Evolutionary conservation across 2,113 vertebrate species (phyloP).

Genomic region (Colinus virginianus): DNA sequence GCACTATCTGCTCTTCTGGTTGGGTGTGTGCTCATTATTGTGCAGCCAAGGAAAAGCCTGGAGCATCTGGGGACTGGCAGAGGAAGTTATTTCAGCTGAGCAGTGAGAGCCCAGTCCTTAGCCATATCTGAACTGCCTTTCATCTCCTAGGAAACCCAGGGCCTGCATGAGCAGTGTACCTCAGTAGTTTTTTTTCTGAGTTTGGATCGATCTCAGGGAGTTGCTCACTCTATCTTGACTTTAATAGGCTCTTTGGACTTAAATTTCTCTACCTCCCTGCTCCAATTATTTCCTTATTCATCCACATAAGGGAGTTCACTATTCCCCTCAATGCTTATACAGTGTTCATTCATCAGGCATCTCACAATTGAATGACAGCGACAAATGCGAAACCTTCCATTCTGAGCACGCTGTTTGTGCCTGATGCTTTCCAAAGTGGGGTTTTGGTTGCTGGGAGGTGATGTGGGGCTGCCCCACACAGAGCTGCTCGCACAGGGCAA

Average conservation of each 20-base stretch:
- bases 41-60: neutral
- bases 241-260: neutral
- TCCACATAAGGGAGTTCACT: accelerated
- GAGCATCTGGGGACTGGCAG: neutral
- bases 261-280: neutral
- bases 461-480: neutral
- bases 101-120: neutral
- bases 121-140: neutral
- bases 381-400: neutral
- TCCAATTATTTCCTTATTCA: neutral
- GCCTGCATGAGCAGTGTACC: neutral
- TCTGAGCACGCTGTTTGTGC: no score
- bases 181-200: neutral
- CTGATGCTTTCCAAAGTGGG: neutral
- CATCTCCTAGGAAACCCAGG: neutral
- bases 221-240: neutral
- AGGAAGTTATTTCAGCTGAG: neutral
- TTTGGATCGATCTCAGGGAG: neutral
- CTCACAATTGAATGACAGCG: no score
- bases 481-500: neutral
- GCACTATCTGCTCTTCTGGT: neutral
- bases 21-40: neutral
- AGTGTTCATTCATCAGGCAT: neutral
- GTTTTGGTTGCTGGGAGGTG: no score
- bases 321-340: neutral